phyloP scores from a whole-genome alignment of 2,797 vertebrate genomes.

The Diplodus puntazzo region DNA sequence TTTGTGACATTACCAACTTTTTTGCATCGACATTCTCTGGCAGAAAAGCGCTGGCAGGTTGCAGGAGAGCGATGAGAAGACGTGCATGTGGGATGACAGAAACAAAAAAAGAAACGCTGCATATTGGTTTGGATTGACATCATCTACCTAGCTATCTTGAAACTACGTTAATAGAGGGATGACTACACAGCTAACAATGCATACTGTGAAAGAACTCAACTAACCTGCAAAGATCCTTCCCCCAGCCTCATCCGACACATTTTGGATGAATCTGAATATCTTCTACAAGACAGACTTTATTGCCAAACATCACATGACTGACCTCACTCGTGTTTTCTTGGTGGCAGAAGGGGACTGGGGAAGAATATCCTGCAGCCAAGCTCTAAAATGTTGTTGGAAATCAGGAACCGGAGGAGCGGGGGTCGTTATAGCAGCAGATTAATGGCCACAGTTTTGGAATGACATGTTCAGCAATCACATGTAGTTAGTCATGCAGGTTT shows the following conservation, averaged over 20 bases:
- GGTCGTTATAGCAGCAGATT: background rate
- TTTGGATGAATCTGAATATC: background rate
- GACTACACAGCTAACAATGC: too few relatives aligned
- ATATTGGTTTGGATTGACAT: too few relatives aligned
- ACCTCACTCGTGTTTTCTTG: constrained; percentile 16
- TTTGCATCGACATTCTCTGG: too few relatives aligned
- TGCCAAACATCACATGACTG: background rate
- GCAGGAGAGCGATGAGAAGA: too few relatives aligned
- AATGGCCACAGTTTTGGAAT: background rate
- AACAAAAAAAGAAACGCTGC: too few relatives aligned
- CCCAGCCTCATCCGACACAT: background rate
- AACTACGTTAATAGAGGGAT: too few relatives aligned
- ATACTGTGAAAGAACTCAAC: background rate
- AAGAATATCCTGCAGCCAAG: background rate
- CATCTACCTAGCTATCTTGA: too few relatives aligned
- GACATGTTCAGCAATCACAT: background rate
- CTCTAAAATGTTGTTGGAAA: background rate
- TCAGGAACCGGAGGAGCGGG: too few relatives aligned
- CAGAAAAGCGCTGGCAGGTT: too few relatives aligned
- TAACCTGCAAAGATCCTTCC: background rate
- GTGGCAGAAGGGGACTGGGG: background rate
- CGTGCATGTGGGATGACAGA: too few relatives aligned
- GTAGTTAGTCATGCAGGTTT: background rate
- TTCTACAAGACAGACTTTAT: background rate
- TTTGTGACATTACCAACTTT: background rate